Conservation (phyloP, 2,888 invertebrate species). For the Chloroclystis v-ata region DNA sequence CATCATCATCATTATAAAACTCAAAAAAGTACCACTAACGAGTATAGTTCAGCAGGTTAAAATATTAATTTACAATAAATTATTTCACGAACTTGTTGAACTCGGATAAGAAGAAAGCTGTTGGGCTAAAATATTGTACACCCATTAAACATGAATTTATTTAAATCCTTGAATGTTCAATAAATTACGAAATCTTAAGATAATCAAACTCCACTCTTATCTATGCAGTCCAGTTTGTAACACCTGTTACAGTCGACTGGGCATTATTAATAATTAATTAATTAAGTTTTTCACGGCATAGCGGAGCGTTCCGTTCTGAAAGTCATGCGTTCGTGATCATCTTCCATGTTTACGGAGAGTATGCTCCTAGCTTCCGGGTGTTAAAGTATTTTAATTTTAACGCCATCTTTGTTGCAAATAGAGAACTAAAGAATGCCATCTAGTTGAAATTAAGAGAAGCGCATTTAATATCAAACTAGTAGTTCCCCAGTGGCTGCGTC, state of each 20-base stretch:
- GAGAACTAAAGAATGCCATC: neutral
- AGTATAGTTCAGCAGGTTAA: too few relatives aligned
- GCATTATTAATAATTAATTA: constrained; percentile 23
- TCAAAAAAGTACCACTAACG: too few relatives aligned
- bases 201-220: neutral
- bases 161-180: too few relatives aligned
- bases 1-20: neutral
- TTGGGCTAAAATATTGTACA: too few relatives aligned
- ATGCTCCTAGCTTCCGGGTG: constrained; percentile 6
- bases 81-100: too few relatives aligned
- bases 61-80: too few relatives aligned
- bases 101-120: too few relatives aligned
- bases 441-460: neutral
- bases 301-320: constrained; percentile 53
- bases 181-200: neutral
- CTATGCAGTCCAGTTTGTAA: constrained; percentile 13
- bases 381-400: neutral
- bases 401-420: neutral
- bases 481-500: too few relatives aligned
- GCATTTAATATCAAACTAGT: too few relatives aligned
- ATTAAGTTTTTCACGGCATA: constrained; percentile 33
- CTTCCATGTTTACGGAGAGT: constrained; percentile 22
- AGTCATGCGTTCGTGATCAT: constrained; percentile 27
- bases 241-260: constrained; percentile 20
- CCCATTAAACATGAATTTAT: too few relatives aligned